Evolutionary conservation across 37 sponge, comb jelly and placozoan genomes (phyloP).

Genomic region (Halichondria panicea): DNA sequence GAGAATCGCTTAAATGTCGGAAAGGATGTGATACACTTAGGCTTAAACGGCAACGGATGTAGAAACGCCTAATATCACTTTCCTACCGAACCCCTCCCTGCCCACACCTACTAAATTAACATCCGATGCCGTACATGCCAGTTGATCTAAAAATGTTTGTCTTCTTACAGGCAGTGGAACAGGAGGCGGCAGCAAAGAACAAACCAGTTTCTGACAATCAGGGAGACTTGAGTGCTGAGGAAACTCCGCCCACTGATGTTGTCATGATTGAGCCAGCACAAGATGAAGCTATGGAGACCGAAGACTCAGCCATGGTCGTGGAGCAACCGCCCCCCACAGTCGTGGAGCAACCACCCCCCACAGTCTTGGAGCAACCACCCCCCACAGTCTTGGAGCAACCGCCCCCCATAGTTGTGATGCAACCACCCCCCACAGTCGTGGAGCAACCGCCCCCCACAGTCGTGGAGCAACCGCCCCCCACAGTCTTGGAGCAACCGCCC

Average conservation of each 20-base stretch:
- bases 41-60: too few species aligned
- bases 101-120: too few species aligned
- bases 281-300: not conserved
- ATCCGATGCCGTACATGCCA: too few species aligned
- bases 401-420: too few species aligned
- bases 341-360: too few species aligned
- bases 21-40: not conserved
- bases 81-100: too few species aligned
- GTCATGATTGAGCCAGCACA: not conserved
- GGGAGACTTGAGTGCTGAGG: not conserved
- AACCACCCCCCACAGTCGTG: not conserved
- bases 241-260: not conserved
- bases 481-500: not conserved
- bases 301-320: too few species aligned
- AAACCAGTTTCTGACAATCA: not conserved
- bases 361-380: too few species aligned
- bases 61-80: too few species aligned
- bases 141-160: not conserved
- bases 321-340: too few species aligned
- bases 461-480: not conserved
- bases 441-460: not conserved
- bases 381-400: too few species aligned
- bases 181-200: not conserved
- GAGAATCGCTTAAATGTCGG: constrained; percentile 5
- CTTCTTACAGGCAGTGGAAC: not conserved